These are phyloP conservation scores for Sebastes matsubarae DNA, from an alignment of 2,797 vertebrate species.

Conservation along the genomic window DNA sequence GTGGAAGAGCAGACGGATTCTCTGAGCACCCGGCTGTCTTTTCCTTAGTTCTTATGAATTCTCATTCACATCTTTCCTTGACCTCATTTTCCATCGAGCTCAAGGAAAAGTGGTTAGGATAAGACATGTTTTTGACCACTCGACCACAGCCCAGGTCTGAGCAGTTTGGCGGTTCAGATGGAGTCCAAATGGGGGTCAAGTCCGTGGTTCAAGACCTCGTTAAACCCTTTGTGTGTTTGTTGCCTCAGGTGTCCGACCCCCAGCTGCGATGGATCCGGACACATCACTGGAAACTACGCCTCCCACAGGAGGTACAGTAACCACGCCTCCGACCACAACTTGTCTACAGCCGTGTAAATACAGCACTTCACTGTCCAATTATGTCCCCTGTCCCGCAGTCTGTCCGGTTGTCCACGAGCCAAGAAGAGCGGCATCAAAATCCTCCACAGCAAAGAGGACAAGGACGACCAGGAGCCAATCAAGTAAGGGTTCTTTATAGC, in stretches of 20 bases:
- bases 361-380: background rate
- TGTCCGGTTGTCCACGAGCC: slow-evolving; percentile 96
- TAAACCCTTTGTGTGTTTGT: background rate
- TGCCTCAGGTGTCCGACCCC: slow-evolving; percentile 93
- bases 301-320: slow-evolving; percentile 93
- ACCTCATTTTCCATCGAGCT: too few relatives aligned
- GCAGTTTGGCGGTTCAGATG: background rate
- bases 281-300: slow-evolving; percentile 98
- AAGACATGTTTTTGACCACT: background rate
- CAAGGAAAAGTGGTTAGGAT: too few relatives aligned
- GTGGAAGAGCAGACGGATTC: background rate
- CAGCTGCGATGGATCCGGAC: slow-evolving; percentile 96
- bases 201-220: background rate
- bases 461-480: slow-evolving; percentile 98
- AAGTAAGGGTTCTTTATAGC: slow-evolving; percentile 80
- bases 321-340: background rate
- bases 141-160: background rate
- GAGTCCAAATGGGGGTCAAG: background rate
- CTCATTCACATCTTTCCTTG: too few relatives aligned
- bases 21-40: background rate
- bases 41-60: background rate
- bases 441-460: slow-evolving; percentile 98
- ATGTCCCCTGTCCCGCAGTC: slow-evolving; percentile 75
- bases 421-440: slow-evolving; percentile 98
- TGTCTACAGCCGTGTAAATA: too few relatives aligned